These are phyloP conservation scores for Lepidurus couesii DNA, from an alignment of 1,140 invertebrate species.

Conservation along the genomic window DNA sequence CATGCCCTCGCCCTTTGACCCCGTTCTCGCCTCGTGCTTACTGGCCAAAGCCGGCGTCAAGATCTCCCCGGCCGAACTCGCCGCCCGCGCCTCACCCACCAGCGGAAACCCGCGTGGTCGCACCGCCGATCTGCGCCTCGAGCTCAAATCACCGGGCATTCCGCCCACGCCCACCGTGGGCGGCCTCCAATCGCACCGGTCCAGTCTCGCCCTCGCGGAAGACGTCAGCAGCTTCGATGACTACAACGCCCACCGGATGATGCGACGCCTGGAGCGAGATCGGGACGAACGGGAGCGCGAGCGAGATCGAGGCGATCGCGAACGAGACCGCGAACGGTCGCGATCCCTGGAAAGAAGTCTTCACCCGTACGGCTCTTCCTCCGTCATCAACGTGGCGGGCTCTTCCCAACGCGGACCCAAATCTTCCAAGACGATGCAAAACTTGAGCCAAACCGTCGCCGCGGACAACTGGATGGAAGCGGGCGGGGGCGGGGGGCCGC, in stretches of 20 bases:
- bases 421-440: constrained; percentile 24
- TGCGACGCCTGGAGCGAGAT: constrained; percentile 30
- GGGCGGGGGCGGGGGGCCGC: background rate
- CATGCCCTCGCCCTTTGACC: constrained; percentile 84
- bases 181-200: constrained; percentile 32
- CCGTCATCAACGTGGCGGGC: background rate
- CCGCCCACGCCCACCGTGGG: constrained; percentile 26
- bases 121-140: constrained; percentile 62
- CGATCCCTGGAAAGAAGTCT: background rate
- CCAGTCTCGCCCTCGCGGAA: background rate
- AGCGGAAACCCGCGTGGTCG: constrained; percentile 57
- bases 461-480: constrained; percentile 25
- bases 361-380: background rate
- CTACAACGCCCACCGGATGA: constrained; percentile 32
- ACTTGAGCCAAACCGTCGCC: background rate
- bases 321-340: background rate
- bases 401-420: constrained; percentile 20
- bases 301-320: background rate
- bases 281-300: constrained; percentile 23
- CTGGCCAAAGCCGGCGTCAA: constrained; percentile 77
- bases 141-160: constrained; percentile 46
- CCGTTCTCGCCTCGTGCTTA: constrained; percentile 70
- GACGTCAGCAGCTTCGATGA: background rate
- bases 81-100: constrained; percentile 73
- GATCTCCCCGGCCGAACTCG: constrained; percentile 68